Percentiles rank a stretch among this genome's conserved stretches.
These are phyloP conservation scores for Peromyscus attwateri DNA, from an alignment of 2,797 vertebrate genomes.

Conservation along the genomic window DNA sequence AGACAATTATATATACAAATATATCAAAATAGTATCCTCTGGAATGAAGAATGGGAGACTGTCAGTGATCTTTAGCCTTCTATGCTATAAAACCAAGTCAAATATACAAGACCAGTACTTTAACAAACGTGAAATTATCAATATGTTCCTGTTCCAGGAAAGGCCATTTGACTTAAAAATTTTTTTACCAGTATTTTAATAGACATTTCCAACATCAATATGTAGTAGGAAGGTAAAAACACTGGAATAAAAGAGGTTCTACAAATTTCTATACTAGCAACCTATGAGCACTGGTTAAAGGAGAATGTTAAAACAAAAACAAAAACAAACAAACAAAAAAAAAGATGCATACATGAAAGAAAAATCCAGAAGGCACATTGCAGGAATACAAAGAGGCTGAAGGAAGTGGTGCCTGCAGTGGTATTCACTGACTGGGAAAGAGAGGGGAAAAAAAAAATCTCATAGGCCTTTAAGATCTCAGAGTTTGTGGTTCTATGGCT, in stretches of 20 bases:
- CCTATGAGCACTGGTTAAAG: neutral
- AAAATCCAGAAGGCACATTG: neutral
- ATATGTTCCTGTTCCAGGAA: neutral
- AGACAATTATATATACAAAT: neutral
- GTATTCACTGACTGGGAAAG: neutral
- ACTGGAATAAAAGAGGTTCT: slow-evolving; percentile 12
- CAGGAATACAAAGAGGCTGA: neutral
- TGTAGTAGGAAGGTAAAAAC: neutral
- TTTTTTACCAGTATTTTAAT: neutral
- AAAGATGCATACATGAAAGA: neutral
- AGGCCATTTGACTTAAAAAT: neutral
- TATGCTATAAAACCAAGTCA: neutral
- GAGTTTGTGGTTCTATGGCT: neutral
- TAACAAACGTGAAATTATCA: neutral
- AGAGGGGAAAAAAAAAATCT: neutral
- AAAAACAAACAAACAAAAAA: neutral
- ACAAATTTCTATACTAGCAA: neutral
- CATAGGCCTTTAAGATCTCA: slow-evolving; percentile 25
- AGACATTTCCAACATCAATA: neutral
- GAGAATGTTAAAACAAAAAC: neutral
- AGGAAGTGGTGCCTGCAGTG: accelerated
- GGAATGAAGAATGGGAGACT: neutral
- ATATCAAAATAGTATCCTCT: neutral
- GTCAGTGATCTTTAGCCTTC: neutral
- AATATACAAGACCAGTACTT: slow-evolving; percentile 5